Conservation (phyloP, 2,797 vertebrate species). For the Meda fulgida region DNA sequence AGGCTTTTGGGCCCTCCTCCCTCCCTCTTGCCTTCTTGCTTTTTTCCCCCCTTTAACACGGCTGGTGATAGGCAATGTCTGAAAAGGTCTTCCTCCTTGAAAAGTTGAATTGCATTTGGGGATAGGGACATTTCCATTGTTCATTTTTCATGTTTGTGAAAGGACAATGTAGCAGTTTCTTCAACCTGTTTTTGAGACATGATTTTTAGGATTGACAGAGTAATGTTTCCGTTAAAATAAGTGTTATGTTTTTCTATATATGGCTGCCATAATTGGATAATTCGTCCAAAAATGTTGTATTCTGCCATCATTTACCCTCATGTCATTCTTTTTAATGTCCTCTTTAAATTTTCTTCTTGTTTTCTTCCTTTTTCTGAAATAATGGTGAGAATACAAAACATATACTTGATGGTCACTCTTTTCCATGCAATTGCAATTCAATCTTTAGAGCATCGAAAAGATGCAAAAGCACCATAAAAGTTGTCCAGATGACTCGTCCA, state of each 20-base stretch:
- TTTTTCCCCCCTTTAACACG: not conserved
- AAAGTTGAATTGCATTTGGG: conserved; percentile 68
- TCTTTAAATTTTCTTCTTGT: not conserved
- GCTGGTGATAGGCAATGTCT: conserved; percentile 71
- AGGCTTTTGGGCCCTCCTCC: conserved; percentile 68
- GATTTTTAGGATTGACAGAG: not conserved
- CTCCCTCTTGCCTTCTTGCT: conserved; percentile 65
- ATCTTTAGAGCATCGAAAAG: too few species aligned
- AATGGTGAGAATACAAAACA: not conserved
- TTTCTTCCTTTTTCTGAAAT: not conserved
- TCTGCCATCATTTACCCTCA: not conserved
- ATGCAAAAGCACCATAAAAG: not conserved
- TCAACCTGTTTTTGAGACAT: not conserved
- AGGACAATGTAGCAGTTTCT: not conserved
- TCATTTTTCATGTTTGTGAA: conserved; percentile 48
- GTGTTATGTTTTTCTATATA: not conserved
- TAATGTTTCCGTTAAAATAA: not conserved
- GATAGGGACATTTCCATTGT: conserved; percentile 61
- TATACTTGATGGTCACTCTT: rapidly evolving
- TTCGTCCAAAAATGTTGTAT: not conserved
- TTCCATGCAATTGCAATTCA: not conserved
- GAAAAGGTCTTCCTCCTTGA: conserved; percentile 70
- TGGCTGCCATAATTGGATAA: not conserved
- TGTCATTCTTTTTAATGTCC: not conserved
- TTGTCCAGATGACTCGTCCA: not conserved